Base-by-base conservation (phyloP, 2,113 vertebrate species). In the Corydoras sp. region DNA sequence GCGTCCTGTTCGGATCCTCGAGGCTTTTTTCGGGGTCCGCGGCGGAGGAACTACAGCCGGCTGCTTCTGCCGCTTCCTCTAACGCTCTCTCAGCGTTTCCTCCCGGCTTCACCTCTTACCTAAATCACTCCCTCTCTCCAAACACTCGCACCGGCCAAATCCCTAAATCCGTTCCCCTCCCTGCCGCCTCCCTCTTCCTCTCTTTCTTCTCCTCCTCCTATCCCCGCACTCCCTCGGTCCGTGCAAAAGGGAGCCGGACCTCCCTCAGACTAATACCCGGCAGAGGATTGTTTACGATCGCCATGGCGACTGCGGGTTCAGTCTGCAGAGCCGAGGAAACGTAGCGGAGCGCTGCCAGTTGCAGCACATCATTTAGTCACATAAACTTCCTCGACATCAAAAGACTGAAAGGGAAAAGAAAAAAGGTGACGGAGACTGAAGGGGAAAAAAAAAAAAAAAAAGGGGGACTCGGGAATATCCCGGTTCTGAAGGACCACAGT, bases 161-260 rank as follows among this genome's bases (percentile, higher is more conserved):
- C 74, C 49, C 66, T 76, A 73, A 71, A 74, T 71, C 71, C 68
- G 32, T 76, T 74, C 70, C 62, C 14, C n/a, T 67, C 62, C 56
- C 61, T 53, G 66, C 59, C 50, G 53, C 72, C 76, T 67, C 71
- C 77, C 64, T 62, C 62, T 71, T 71, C 68, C 73, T 73, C 68
- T 69, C 73, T 76, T 79, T 79, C 65, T 72, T 78, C 63, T 71
- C 12, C 68, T 71, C 72, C 54, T 65, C 64, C 64, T 78, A 65
- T 73, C 66, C 64, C 60, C 35, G 49, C 68, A 60, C 62, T 71
- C 61, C 67, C 59, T 76, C 72, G 76, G 59, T 77, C 65, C 62
- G 69, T 58, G 62, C 69, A 32, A 59, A 71, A 56, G 14, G 69
- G 68, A 69, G 65, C 48, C n/a, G 49, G 61, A 60, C 63, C 58